Base-by-base conservation (phyloP, 2,888 invertebrate genomes). In the Phoronis australis region DNA sequence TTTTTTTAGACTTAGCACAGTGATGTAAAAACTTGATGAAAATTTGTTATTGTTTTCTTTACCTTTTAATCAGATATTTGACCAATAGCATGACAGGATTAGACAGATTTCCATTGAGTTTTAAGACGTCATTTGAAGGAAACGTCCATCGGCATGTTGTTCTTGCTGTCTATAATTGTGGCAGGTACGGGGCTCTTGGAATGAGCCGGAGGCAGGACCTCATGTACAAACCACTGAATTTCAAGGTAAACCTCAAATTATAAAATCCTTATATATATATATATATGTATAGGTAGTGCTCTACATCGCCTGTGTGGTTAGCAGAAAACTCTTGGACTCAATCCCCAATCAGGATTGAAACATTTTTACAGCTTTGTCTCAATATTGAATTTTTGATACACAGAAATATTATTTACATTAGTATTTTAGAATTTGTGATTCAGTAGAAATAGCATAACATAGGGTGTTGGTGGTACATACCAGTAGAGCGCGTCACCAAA, bases 101-200 rank as follows among this genome's bases (percentile, higher is more conserved):
- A 15, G 77, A 78, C 51, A 59, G 78, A 37, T 78, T 74, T 59
- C 64, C 77, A 9, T 60, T 78, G 40, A 73, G 77, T 51, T 78
- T 78, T 58, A 74, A 75, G 50, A 73, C 71, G 24, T 59, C 59
- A 12, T 76, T 74, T 49, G 61, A 63, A 41, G 71, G 71, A 15
- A 62, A 64, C 37, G 57, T 60, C 2, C 70, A 75, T 55, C 62
- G 73, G 2, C 78, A 78, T 59, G 75, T 78, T 5, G 78, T 78
- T 3, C 61, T 78, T 6, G 78, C 75, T 1, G 56, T 78, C 9
- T 73, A 69, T 49, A 63, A 69, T 53, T 61, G 61, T 48, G 76
- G 76, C 5, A 48, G 55, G 25, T 78, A 72, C 56, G 78, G 78
- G 15, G 68, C 76, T 4, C 55, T 78, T 20, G 78, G 78, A 6